phyloP scores from a whole-genome alignment of 1,140 invertebrate genomes.

The Nasonia vitripennis region DNA sequence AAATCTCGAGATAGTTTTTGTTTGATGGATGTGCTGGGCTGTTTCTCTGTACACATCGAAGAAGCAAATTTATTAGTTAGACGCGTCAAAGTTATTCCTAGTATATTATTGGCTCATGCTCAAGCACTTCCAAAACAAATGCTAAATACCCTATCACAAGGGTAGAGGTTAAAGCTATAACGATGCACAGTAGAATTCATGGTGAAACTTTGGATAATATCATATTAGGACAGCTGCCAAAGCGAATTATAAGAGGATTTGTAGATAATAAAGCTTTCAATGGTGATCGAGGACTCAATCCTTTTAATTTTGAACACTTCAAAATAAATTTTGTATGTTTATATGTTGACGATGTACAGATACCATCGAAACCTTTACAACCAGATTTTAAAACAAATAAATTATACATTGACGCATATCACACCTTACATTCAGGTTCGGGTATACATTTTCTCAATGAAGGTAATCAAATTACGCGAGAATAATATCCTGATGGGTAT shows the following conservation, averaged over 20 bases:
- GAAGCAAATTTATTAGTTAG: not conserved
- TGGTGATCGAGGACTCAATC: not conserved
- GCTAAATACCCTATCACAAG: not conserved
- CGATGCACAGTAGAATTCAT: not conserved
- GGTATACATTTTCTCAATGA: not conserved
- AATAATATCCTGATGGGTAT: not conserved
- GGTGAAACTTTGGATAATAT: not conserved
- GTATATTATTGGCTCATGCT: not conserved
- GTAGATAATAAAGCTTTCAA: not conserved
- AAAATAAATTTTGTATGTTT: not conserved
- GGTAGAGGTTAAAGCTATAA: not conserved
- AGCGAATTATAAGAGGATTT: not conserved
- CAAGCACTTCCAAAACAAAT: not conserved
- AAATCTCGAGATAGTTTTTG: conserved; percentile 64
- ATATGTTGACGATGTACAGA: no score
- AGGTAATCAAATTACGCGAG: not conserved
- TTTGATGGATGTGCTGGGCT: conserved; percentile 56
- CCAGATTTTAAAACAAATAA: not conserved
- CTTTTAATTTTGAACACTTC: not conserved
- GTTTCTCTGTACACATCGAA: not conserved
- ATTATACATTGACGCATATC: not conserved
- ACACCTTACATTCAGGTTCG: not conserved
- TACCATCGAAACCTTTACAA: no score
- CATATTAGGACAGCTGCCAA: not conserved
- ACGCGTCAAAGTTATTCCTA: not conserved